Evolutionary conservation across 2,888 invertebrate species (phyloP), one percentile per base, ranked within the genome.

Genomic region (Odontomyia ornata): DNA sequence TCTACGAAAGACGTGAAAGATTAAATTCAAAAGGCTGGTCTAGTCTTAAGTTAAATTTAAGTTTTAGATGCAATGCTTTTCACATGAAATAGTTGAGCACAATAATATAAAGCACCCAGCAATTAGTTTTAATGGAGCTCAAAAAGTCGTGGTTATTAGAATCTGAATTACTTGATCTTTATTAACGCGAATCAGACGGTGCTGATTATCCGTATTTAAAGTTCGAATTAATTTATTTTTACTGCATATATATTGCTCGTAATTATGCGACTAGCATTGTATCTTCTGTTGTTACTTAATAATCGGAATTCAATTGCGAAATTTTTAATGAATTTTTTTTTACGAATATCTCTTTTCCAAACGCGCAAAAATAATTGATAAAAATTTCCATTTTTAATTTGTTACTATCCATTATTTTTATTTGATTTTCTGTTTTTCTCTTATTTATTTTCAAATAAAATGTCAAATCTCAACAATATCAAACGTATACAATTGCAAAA

Each of bases 391-490:
- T 18, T 69, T 47, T 13, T 46, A 46, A 43, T 43, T 67, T 67
- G 7, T 13, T 46, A 62, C 36, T 75, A 36, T 77, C 15, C 47
- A 67, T 62, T 27, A 21, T 57, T 77, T 77, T 77, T 65, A 69
- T 77, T 77, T 67, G 52, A 47, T 62, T 77, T 77, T 69, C 76
- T 46, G n/a, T n/a, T 72, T 77, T 72, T 77, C 75, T 47, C 64
- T 18, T 64, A 30, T 76, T 76, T 69, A 43, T 57, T 56, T 77
- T 78, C 46, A 25, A 56, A 76, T 72, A 72, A 30, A 60, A 71
- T 60, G 13, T 28, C 11, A 60, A 78, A 71, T 73, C 75, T 56
- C 52, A 77, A 75, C 78, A 78, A 78, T 73, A 78, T 78, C 76
- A 75, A 60, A 67, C 65, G 60, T 43, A 75, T 64, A 15, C 21